phyloP scores from a whole-genome alignment of 1,140 invertebrate genomes.

The Brachionus rotundiformis region DNA sequence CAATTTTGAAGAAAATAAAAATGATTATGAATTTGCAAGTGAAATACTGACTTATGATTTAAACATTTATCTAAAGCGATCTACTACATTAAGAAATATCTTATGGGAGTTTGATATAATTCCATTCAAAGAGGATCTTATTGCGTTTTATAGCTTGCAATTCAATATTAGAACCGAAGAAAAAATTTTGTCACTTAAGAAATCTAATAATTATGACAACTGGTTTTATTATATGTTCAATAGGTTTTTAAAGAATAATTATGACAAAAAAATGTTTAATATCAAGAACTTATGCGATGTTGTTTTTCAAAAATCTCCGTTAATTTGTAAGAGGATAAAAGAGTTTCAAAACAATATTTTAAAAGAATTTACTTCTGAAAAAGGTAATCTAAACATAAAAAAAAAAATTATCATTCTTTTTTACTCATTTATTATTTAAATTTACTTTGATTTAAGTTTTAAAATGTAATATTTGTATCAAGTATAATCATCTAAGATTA shows the following conservation, averaged over 20 bases:
- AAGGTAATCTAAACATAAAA: too few relatives aligned
- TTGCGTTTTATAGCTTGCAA: background rate
- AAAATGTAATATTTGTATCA: too few relatives aligned
- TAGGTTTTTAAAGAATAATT: background rate
- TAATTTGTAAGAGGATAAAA: background rate
- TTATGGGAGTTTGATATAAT: constrained; percentile 12
- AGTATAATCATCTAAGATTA: too few relatives aligned
- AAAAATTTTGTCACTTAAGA: background rate
- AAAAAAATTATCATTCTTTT: too few relatives aligned
- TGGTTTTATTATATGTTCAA: background rate
- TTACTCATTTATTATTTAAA: too few relatives aligned
- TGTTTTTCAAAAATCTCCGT: background rate
- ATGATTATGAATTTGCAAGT: background rate
- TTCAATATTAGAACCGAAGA: background rate
- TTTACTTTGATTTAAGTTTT: too few relatives aligned
- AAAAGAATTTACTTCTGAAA: background rate
- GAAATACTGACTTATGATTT: constrained; percentile 1
- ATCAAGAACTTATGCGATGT: background rate
- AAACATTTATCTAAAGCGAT: background rate
- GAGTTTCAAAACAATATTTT: background rate
- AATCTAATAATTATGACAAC: background rate
- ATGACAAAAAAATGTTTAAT: background rate
- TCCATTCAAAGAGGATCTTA: constrained; percentile 7
- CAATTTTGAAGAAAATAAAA: background rate
- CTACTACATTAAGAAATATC: background rate